A percentile compares a stretch with the other conserved stretches of the same genome.
These are phyloP conservation scores for Callipepla squamata DNA, from an alignment of 2,113 vertebrate species.

Conservation along the genomic window DNA sequence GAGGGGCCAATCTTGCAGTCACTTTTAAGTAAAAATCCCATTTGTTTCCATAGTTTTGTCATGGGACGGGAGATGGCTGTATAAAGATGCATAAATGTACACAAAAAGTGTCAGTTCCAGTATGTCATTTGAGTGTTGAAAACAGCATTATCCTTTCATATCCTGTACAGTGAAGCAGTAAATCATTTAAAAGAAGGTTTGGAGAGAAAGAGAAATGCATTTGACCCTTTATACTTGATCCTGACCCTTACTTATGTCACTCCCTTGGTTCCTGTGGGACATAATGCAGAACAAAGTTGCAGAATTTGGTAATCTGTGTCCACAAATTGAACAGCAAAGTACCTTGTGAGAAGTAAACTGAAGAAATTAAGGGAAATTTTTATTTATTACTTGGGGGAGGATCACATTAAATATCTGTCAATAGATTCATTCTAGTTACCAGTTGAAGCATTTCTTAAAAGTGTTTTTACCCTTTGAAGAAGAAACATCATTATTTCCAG, in stretches of 20 bases:
- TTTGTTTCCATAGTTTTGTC: conserved; percentile 48
- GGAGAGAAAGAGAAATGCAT: conserved; percentile 61
- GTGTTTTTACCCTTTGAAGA: conserved; percentile 29
- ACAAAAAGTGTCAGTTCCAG: conserved; percentile 44
- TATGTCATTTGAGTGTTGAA: conserved; percentile 47
- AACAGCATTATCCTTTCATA: conserved; percentile 60
- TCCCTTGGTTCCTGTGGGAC: neutral
- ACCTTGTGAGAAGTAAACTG: neutral
- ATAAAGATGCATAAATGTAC: conserved; percentile 37
- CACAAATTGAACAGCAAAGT: neutral
- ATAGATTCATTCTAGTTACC: neutral
- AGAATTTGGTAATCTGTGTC: neutral
- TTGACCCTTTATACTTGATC: conserved; percentile 54
- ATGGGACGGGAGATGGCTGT: neutral
- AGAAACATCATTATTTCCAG: neutral
- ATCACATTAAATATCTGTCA: neutral
- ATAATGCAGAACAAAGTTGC: neutral
- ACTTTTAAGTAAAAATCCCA: conserved; percentile 35
- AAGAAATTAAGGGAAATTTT: neutral
- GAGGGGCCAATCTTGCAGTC: conserved; percentile 1
- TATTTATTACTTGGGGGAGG: neutral
- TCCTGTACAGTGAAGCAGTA: conserved; percentile 31
- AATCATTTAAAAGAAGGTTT: conserved; percentile 59
- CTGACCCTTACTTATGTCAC: neutral
- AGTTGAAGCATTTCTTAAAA: conserved; percentile 5